Evolutionary conservation across 2,888 invertebrate species (phyloP), one percentile per base, ranked within the genome.

Genomic region (Lithodes maja): DNA sequence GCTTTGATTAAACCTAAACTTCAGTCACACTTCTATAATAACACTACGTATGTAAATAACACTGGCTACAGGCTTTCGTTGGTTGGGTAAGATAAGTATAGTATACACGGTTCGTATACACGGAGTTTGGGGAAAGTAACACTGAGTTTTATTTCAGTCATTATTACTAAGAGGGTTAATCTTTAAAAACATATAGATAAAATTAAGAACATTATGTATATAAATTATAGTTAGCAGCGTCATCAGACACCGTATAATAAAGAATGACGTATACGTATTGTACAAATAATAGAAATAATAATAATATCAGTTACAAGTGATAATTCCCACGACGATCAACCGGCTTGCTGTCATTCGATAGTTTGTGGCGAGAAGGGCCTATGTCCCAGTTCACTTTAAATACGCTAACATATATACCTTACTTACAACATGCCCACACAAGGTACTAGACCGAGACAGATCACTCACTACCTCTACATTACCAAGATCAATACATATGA

Each of bases 41-140:
- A 88, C 84, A 88, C 87, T 88, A 88, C 87, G 83, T 83, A 86
- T 86, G 79, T 88, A 83, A 84, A 80, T 88, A 88, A 88, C 87
- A 88, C 83, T 88, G 87, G 84, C 87, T 88, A 88, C 87, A 88
- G 87, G 87, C 87, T 79, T 88, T 88, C 87, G 87, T 88, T 88
- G 87, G 87, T 88, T 88, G 87, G 84, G 87, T 88, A 88, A 84
- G 87, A 80, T 88, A 88, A 88, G 87, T 88, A 84, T 88, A 88
- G 87, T 88, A 88, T 88, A 88, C 87, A 88, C 80, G 83, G 84
- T 78, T 88, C 87, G 87, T 88, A 88, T 88, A 88, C 87, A 87
- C 68, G 87, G 87, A 88, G 87, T 88, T 33, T 88, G 83, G 81
- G 87, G 49, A 88, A 88, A 81, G 80, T 86, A 88, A 88, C 87